A percentile compares a stretch with the other conserved stretches of the same genome.
Evolutionary conservation across 2,113 vertebrate species (phyloP).

Genomic region (Stegastes partitus): DNA sequence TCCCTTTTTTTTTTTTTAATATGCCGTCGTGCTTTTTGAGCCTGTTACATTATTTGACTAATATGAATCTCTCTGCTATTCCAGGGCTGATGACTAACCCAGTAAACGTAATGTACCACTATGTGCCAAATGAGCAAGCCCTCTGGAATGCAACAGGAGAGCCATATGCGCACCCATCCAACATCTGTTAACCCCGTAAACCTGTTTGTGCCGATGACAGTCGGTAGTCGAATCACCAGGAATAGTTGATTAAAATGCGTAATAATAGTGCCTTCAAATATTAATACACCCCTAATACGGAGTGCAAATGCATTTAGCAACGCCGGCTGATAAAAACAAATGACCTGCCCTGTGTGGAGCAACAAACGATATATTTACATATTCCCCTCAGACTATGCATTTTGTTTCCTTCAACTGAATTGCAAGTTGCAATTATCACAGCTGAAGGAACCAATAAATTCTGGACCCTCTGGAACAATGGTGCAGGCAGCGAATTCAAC

Average conservation of each 20-base stretch:
- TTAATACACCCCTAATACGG: constrained; percentile 21
- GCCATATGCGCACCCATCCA: neutral
- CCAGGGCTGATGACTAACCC: constrained; percentile 8
- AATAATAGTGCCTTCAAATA: constrained; percentile 42
- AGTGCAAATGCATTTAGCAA: constrained; percentile 38
- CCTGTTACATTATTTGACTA: neutral
- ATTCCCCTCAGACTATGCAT: constrained; percentile 30
- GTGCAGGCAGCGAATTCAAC: constrained; percentile 36
- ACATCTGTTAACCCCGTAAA: neutral
- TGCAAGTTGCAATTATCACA: constrained; percentile 67
- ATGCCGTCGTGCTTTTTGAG: neutral
- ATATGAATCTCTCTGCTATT: neutral
- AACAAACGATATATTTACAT: constrained; percentile 61
- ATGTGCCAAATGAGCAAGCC: neutral
- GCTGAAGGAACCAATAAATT: constrained; percentile 58
- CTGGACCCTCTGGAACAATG: constrained; percentile 44
- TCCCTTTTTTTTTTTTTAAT: too few relatives aligned
- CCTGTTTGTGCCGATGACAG: constrained; percentile 9
- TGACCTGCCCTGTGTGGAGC: constrained; percentile 48
- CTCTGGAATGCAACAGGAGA: constrained; percentile 4
- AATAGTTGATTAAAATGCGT: constrained; percentile 35
- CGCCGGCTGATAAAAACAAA: constrained; percentile 61
- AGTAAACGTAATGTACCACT: neutral
- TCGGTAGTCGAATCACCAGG: constrained; percentile 22
- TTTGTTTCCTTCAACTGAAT: constrained; percentile 56